A percentile compares a stretch with the other conserved stretches of the same genome.
phyloP scores from a whole-genome alignment of 2,113 vertebrate genomes.

The Ploceus nigricollis region DNA sequence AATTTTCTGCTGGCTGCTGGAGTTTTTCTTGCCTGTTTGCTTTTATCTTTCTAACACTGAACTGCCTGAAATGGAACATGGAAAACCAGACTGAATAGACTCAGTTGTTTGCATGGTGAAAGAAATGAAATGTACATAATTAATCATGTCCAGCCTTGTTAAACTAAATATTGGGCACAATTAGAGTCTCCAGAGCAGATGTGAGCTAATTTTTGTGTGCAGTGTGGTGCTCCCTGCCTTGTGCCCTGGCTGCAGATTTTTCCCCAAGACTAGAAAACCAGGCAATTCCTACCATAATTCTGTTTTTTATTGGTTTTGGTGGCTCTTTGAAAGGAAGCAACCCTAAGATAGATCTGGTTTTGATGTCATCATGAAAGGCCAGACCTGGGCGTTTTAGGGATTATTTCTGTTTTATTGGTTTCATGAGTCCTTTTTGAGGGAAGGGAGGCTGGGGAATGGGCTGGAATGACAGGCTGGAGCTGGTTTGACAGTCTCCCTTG shows the following conservation, averaged over 20 bases:
- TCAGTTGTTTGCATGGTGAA: background rate
- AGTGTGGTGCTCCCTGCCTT: background rate
- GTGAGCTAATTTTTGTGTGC: background rate
- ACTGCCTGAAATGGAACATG: background rate
- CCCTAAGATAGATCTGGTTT: background rate
- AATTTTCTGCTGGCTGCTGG: background rate
- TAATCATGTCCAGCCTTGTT: background rate
- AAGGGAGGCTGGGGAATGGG: constrained; percentile 37
- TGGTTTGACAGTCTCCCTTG: constrained; percentile 52
- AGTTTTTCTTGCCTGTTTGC: background rate
- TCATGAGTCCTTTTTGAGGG: constrained; percentile 45
- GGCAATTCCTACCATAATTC: constrained; percentile 8
- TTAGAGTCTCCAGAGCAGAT: background rate
- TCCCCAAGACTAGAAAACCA: background rate
- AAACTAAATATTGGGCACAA: background rate
- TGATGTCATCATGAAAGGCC: background rate
- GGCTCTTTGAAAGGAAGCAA: constrained; percentile 50
- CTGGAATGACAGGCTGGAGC: constrained; percentile 37
- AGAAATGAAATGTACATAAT: background rate
- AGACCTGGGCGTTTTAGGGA: constrained; percentile 20
- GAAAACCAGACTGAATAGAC: background rate
- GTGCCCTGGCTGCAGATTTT: background rate
- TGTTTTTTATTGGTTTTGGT: constrained; percentile 58
- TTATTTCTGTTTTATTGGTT: constrained; percentile 71
- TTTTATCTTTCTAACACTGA: background rate